Conservation (phyloP, 2,888 invertebrate genomes). For the Callimorpha dominula region DNA sequence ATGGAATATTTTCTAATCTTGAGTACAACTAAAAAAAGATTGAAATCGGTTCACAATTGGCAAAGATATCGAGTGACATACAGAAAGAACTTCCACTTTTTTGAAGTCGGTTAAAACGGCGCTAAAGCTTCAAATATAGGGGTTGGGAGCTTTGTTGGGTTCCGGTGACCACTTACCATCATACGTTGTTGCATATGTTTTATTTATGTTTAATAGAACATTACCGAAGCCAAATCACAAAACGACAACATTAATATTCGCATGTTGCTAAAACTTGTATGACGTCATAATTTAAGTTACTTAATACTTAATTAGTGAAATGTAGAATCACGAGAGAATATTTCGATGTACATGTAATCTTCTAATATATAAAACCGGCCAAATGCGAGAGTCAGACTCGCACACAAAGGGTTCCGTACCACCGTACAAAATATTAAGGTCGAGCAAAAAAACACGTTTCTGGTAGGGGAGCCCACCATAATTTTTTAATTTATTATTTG, state of each 20-base stretch:
- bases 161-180: neutral
- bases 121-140: neutral
- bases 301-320: neutral
- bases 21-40: too few species aligned
- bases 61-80: too few species aligned
- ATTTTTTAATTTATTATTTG: too few species aligned
- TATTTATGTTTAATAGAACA: neutral
- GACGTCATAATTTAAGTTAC: neutral
- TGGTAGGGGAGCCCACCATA: too few species aligned
- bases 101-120: neutral
- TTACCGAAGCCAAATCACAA: neutral
- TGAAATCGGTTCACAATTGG: too few species aligned
- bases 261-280: conserved; percentile 24
- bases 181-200: neutral
- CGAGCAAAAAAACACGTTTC: too few species aligned
- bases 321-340: conserved; percentile 10
- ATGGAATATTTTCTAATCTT: too few species aligned
- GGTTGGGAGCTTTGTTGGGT: neutral
- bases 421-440: too few species aligned
- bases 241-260: neutral
- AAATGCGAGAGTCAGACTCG: too few species aligned
- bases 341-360: neutral
- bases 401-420: too few species aligned
- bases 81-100: too few species aligned
- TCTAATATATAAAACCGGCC: too few species aligned